phyloP scores from a whole-genome alignment of 2,888 invertebrate genomes.

The Neoaliturus tenellus region DNA sequence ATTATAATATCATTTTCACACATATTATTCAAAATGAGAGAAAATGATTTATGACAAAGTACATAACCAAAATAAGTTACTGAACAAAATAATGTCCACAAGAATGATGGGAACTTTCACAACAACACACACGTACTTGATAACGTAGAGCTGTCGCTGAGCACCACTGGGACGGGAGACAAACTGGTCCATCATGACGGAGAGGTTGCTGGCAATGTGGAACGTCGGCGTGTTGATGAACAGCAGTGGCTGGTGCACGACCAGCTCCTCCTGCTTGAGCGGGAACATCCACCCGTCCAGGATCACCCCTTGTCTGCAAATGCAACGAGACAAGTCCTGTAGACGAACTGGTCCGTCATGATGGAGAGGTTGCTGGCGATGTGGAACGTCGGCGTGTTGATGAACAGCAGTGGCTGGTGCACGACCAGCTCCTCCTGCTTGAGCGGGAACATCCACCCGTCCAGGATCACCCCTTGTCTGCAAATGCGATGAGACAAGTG shows the following conservation, averaged over 20 bases:
- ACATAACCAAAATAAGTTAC: too few species aligned
- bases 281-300: conserved; percentile 80
- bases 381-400: conserved; percentile 78
- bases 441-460: conserved; percentile 80
- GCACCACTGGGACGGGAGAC: conserved; percentile 62
- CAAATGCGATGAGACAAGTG: conserved; percentile 66
- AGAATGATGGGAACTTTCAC: too few species aligned
- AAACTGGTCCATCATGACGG: conserved; percentile 72
- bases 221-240: conserved; percentile 78
- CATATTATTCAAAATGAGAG: too few species aligned
- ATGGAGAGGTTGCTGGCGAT: conserved; percentile 74
- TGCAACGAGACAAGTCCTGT: conserved; percentile 68
- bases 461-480: conserved; percentile 75
- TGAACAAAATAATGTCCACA: too few species aligned
- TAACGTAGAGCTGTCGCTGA: conserved; percentile 71
- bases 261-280: conserved; percentile 73
- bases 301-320: conserved; percentile 74
- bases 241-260: conserved; percentile 74
- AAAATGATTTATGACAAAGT: too few species aligned
- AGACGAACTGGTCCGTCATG: conserved; percentile 73
- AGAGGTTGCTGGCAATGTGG: conserved; percentile 75
- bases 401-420: conserved; percentile 75
- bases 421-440: conserved; percentile 73
- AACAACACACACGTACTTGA: conserved; percentile 70
- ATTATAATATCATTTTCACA: too few species aligned